Conservation (phyloP, 1,140 invertebrate genomes). For the Achatina immaculata region DNA sequence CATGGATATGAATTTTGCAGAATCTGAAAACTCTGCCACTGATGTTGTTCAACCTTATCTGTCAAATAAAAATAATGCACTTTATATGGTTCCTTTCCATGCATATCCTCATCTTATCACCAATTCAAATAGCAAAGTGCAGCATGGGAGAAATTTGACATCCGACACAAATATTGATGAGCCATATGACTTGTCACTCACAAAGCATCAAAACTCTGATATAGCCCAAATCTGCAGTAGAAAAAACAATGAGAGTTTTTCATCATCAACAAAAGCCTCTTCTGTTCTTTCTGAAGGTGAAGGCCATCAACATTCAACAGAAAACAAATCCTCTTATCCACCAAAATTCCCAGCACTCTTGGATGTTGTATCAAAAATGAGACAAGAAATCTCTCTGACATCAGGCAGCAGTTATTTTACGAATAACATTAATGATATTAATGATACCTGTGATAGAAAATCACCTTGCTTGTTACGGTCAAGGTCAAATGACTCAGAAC, state of each 20-base stretch:
- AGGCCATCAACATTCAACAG: not conserved
- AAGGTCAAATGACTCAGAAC: not conserved
- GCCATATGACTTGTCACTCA: constrained; percentile 56
- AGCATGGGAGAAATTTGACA: not conserved
- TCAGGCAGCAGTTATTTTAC: not conserved
- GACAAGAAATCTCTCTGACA: constrained; percentile 26
- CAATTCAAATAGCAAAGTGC: not conserved
- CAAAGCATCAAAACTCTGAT: constrained; percentile 36
- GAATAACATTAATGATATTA: not conserved
- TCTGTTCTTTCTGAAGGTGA: constrained; percentile 7
- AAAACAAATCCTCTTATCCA: constrained; percentile 1
- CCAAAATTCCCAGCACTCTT: constrained; percentile 35
- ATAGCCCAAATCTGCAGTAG: not conserved
- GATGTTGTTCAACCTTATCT: constrained; percentile 48
- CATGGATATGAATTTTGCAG: constrained; percentile 38
- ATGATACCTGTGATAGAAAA: not conserved
- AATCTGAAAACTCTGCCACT: constrained; percentile 2
- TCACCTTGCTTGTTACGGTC: not conserved
- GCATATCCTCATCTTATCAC: constrained; percentile 43
- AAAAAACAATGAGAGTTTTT: not conserved
- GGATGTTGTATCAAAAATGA: constrained; percentile 31
- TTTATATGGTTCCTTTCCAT: constrained; percentile 61
- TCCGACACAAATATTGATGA: constrained; percentile 37
- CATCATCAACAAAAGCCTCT: constrained; percentile 18
- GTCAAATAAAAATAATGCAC: constrained; percentile 65